These are phyloP conservation scores for Mus musculus DNA, from an alignment of 2,113 vertebrate species.

Conservation along the genomic window GRCm39 chr12:108417001-108417500, in stretches of 20 bases:
- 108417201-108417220: too few relatives aligned
- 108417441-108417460: rapidly evolving
- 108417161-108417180: rapidly evolving
- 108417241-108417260: not conserved
- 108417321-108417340: rapidly evolving
- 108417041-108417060: rapidly evolving
- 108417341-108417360: not conserved
- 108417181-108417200: not conserved
- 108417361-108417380: not conserved
- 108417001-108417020: not conserved
- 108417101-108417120: not conserved
- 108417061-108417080: not conserved
- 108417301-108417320: not conserved
- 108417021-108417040: not conserved
- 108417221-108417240: not conserved
- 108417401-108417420: not conserved
- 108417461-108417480: rapidly evolving
- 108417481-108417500: not conserved
- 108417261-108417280: not conserved
- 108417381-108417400: not conserved
- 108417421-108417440: too few relatives aligned
- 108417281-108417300: not conserved
- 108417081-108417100: not conserved
- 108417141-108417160: not conserved
- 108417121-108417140: not conserved